A percentile compares a stretch with the other conserved stretches of the same genome.
phyloP scores from a whole-genome alignment of 1,140 invertebrate species.

The Eurytemora carolleeae region DNA sequence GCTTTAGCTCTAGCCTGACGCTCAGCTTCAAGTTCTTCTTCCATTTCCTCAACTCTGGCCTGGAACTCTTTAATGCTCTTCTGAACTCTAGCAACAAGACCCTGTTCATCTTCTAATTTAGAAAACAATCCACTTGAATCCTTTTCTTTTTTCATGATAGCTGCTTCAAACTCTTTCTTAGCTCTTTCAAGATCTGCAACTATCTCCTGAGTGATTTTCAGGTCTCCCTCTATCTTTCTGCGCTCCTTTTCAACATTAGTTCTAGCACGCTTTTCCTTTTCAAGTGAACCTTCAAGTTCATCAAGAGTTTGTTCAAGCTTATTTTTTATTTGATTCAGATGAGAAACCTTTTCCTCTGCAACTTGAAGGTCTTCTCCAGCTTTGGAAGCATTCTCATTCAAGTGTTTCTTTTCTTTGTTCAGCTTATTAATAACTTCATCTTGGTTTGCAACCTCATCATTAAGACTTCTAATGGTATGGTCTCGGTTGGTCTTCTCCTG shows the following conservation, averaged over 20 bases:
- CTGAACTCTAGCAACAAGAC: slow-evolving; percentile 77
- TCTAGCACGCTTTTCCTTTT: slow-evolving; percentile 98
- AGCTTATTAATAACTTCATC: slow-evolving; percentile 76
- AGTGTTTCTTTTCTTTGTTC: slow-evolving; percentile 39
- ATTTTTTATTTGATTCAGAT: slow-evolving; percentile 62
- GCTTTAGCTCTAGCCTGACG: too few relatives aligned
- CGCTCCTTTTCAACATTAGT: slow-evolving; percentile 92
- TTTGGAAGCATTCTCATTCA: slow-evolving; percentile 41
- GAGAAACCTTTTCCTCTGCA: slow-evolving; percentile 97
- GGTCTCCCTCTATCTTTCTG: slow-evolving; percentile 85
- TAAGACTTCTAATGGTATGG: slow-evolving; percentile 96
- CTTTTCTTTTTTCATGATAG: slow-evolving; percentile 89
- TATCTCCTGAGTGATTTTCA: slow-evolving; percentile 91
- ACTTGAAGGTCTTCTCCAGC: slow-evolving; percentile 45
- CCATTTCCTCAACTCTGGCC: too few relatives aligned
- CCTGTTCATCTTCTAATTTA: slow-evolving; percentile 96
- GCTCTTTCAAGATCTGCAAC: slow-evolving; percentile 45
- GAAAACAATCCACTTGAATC: slow-evolving; percentile 74
- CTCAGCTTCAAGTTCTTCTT: slow-evolving; percentile 94
- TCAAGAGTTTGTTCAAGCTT: slow-evolving; percentile 96
- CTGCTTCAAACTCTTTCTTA: slow-evolving; percentile 42
- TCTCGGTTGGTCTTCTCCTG: too few relatives aligned
- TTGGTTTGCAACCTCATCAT: slow-evolving; percentile 96
- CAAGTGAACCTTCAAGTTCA: slow-evolving; percentile 87
- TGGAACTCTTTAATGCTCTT: slow-evolving; percentile 90